A percentile compares a stretch with the other conserved stretches of the same genome.
Conservation (phyloP, 1,140 invertebrate species). For the Nautilus pompilius region DNA sequence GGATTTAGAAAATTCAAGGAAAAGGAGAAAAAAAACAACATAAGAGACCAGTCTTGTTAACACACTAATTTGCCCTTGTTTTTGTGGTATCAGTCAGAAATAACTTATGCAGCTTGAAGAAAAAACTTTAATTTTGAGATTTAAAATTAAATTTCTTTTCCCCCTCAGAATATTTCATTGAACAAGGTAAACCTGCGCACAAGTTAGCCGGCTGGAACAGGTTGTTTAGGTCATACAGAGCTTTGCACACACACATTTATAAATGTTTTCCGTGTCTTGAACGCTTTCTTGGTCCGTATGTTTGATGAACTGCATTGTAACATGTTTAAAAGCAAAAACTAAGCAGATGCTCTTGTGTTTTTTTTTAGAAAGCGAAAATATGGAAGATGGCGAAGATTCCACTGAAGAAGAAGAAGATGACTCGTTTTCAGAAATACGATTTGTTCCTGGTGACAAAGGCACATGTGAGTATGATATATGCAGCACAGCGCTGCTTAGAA, state of each 20-base stretch:
- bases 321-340: not conserved
- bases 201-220: not conserved
- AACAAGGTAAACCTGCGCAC: not conserved
- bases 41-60: too few relatives aligned
- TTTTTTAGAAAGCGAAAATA: not conserved
- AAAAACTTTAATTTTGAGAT: too few relatives aligned
- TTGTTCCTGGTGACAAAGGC: slow-evolving; percentile 65
- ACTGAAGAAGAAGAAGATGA: slow-evolving; percentile 58
- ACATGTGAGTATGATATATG: slow-evolving; percentile 50
- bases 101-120: too few relatives aligned
- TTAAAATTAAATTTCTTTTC: too few relatives aligned
- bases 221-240: not conserved
- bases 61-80: too few relatives aligned
- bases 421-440: slow-evolving; percentile 66
- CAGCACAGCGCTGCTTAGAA: not conserved
- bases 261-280: not conserved
- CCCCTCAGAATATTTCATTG: too few relatives aligned
- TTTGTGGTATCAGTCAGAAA: too few relatives aligned
- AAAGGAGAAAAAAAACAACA: too few relatives aligned
- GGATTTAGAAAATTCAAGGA: too few relatives aligned
- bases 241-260: not conserved
- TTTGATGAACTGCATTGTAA: not conserved
- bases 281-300: not conserved
- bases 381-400: slow-evolving; percentile 37
- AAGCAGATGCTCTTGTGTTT: not conserved